Evolutionary conservation across 2,888 invertebrate species (phyloP).

Genomic region (Drosophila tripunctata): DNA sequence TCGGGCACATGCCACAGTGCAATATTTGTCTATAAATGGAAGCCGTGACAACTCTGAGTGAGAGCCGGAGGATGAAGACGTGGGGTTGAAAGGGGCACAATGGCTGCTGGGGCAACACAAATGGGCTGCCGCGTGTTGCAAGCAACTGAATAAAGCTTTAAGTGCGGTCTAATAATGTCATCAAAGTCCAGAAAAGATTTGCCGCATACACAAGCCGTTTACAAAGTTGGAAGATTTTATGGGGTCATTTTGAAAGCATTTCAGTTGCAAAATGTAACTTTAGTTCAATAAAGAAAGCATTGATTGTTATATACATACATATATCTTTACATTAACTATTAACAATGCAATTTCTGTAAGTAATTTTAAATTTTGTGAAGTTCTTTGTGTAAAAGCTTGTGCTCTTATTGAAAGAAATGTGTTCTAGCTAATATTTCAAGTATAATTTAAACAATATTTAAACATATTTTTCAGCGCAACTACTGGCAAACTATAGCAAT

Average conservation of each 20-base stretch:
- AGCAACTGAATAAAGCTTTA: conserved; percentile 54
- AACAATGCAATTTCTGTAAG: too few relatives aligned
- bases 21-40: conserved; percentile 75
- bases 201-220: background rate
- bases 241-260: background rate
- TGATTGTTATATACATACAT: too few relatives aligned
- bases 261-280: too few relatives aligned
- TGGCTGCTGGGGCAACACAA: background rate
- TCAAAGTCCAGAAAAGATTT: conserved; percentile 24
- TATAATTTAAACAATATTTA: too few relatives aligned
- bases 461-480: too few relatives aligned
- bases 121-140: conserved; percentile 40
- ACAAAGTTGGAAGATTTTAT: background rate
- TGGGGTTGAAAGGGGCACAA: background rate
- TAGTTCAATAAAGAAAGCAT: background rate
- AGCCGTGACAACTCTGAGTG: conserved; percentile 59
- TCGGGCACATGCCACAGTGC: conserved; percentile 64
- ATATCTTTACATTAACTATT: too few relatives aligned
- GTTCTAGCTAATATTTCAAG: too few relatives aligned
- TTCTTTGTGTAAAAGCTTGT: too few relatives aligned
- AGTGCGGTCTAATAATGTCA: conserved; percentile 29
- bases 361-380: too few relatives aligned
- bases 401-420: too few relatives aligned
- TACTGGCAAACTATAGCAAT: too few relatives aligned
- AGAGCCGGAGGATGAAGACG: too few relatives aligned